Percentiles rank a stretch among this genome's conserved stretches.
These are phyloP conservation scores for Halcyon leucocephala DNA, from an alignment of 2,797 vertebrate genomes.

Conservation along the genomic window DNA sequence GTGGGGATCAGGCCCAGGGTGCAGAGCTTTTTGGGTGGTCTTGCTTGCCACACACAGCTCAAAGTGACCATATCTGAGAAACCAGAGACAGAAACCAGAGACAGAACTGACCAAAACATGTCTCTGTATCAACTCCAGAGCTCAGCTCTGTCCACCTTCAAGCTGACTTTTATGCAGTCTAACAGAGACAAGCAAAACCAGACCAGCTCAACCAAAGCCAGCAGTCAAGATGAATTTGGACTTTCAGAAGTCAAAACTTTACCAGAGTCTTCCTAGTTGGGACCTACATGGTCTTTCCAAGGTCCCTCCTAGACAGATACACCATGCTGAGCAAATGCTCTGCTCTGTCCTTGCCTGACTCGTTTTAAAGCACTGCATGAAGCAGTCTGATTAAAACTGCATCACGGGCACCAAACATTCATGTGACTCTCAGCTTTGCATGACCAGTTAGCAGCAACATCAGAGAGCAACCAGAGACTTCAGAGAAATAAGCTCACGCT, in stretches of 20 bases:
- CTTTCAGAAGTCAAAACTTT: neutral
- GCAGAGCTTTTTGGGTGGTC: neutral
- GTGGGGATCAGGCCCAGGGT: neutral
- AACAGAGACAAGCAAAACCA: neutral
- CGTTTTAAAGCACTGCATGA: neutral
- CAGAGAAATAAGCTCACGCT: neutral
- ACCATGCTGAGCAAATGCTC: neutral
- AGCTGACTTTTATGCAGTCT: neutral
- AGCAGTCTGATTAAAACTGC: neutral
- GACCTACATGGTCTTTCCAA: neutral
- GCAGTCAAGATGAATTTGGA: neutral
- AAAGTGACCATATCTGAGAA: neutral
- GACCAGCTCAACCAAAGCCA: neutral
- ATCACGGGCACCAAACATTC: neutral
- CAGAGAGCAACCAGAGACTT: conserved; percentile 28
- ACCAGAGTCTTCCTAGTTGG: neutral
- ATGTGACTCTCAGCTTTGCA: neutral
- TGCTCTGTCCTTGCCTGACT: neutral
- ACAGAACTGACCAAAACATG: neutral
- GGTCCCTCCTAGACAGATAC: neutral
- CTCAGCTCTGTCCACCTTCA: neutral
- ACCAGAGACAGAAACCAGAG: neutral
- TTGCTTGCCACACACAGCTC: neutral
- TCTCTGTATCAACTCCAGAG: neutral
- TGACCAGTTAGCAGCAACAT: neutral